phyloP scores from a whole-genome alignment of 2,888 invertebrate genomes.

The Drymonia ruficornis region DNA sequence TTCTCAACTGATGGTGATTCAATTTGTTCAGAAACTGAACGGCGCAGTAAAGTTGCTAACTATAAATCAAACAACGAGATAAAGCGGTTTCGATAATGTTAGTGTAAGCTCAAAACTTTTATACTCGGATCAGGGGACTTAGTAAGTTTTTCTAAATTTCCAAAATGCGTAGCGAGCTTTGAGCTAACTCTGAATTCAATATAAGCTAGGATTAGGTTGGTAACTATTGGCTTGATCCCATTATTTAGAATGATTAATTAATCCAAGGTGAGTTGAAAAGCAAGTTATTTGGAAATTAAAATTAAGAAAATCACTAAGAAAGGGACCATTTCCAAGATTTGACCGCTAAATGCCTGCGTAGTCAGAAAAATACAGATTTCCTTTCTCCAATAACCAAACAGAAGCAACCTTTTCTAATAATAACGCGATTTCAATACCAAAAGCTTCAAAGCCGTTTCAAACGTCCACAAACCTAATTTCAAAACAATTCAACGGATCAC shows the following conservation, averaged over 20 bases:
- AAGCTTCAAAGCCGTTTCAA: neutral
- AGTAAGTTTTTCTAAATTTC: slow-evolving; percentile 18
- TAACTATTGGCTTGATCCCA: neutral
- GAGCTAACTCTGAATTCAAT: slow-evolving; percentile 1
- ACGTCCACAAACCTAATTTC: slow-evolving; percentile 26
- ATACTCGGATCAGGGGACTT: slow-evolving; percentile 21
- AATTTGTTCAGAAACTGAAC: slow-evolving; percentile 31
- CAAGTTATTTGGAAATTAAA: too few relatives aligned
- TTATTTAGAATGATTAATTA: neutral
- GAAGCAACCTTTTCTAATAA: neutral
- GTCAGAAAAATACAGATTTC: neutral
- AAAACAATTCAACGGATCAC: slow-evolving; percentile 33
- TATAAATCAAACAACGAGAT: slow-evolving; percentile 41
- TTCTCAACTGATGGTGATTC: slow-evolving; percentile 18
- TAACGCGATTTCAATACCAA: neutral
- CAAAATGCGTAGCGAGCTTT: slow-evolving; percentile 4
- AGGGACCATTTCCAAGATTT: too few relatives aligned
- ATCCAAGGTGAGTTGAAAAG: neutral
- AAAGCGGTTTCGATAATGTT: slow-evolving; percentile 36
- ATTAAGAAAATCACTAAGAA: too few relatives aligned
- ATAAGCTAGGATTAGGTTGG: neutral
- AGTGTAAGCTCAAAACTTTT: slow-evolving; percentile 30
- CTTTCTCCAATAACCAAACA: neutral
- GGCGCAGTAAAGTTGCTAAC: slow-evolving; percentile 27
- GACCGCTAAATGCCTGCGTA: neutral